A percentile compares a stretch with the other conserved stretches of the same genome.
Evolutionary conservation across 2,113 vertebrate species (phyloP).

Genomic region (Erythrocebus patas): DNA sequence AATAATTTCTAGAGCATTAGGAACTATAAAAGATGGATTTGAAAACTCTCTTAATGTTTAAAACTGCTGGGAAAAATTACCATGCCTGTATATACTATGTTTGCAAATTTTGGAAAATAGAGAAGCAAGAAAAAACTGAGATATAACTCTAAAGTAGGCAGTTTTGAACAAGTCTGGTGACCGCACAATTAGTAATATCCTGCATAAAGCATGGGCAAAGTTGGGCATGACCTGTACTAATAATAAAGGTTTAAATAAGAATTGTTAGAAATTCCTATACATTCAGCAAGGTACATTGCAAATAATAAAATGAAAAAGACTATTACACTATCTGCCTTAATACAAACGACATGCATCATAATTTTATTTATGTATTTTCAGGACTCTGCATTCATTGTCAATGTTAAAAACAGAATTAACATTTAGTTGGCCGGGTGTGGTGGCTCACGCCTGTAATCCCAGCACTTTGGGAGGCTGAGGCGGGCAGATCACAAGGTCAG

Average conservation of each 20-base stretch:
- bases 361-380: not conserved
- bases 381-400: not conserved
- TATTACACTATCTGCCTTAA: not conserved
- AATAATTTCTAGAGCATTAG: not conserved
- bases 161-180: not conserved
- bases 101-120: not conserved
- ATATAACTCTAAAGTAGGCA: not conserved
- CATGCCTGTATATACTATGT: not conserved
- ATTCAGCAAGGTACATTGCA: not conserved
- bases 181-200: not conserved
- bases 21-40: not conserved
- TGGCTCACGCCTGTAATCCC: too few relatives aligned
- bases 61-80: not conserved
- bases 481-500: too few relatives aligned
- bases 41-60: not conserved
- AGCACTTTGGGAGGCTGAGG: too few relatives aligned
- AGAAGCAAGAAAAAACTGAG: not conserved
- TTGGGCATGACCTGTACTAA: not conserved
- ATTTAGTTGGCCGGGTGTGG: fast-evolving
- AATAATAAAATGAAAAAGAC: not conserved
- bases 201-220: not conserved
- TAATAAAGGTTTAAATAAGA: not conserved
- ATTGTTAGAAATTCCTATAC: not conserved
- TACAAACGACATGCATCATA: not conserved
- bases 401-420: not conserved